Base-by-base conservation (phyloP, 2,797 vertebrate genomes). In the Muraenolepis orangiensis region DNA sequence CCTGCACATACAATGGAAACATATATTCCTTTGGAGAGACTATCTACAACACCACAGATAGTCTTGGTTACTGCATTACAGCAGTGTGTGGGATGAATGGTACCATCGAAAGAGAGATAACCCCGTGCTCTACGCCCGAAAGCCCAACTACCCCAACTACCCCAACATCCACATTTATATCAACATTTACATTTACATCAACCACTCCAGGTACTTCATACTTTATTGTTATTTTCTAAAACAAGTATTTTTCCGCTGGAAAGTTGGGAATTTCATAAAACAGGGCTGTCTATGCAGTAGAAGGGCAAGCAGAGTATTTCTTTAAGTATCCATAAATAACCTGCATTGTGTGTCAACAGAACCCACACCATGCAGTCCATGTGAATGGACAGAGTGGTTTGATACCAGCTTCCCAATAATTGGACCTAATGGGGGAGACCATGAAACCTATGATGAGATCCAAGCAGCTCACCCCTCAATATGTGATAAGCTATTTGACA, bases 41-140 rank as follows among this genome's bases (percentile, higher is more conserved):
- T 51, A 88, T 97, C 78, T 97, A 98, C 81, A 84, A 93, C 79
- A 97, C 94, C 0, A 94, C 93, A 0, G 95, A 97, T 12, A 95
- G 95, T 26, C 88, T 78, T 1, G 95, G 95, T 6, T 91, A 91
- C 57, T 97, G 96, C 74, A 91, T 96, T 40, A 89, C 78, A 0
- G 95, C 95, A 69, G 82, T 23, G 38, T 98, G 96, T 74, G 87
- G 89, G 11, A 73, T 79, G 36, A 93, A 95, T 1, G 95, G 96
- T 71, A 94, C 90, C 0, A 86, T 95, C 40, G 4, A 91, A 1
- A 93, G 91, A 74, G 2, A 0, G 0, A 57, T 88, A 23, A 23
- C 86, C 10, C 0, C 11, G 0, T 97, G 95, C 73, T 72, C 67
- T 69, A 38, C 70, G 31, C 81, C 0, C 31, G 85, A 10, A 0